These are phyloP conservation scores for Nycticebus coucang DNA, from an alignment of 2,113 vertebrate genomes.

Conservation along the genomic window DNA sequence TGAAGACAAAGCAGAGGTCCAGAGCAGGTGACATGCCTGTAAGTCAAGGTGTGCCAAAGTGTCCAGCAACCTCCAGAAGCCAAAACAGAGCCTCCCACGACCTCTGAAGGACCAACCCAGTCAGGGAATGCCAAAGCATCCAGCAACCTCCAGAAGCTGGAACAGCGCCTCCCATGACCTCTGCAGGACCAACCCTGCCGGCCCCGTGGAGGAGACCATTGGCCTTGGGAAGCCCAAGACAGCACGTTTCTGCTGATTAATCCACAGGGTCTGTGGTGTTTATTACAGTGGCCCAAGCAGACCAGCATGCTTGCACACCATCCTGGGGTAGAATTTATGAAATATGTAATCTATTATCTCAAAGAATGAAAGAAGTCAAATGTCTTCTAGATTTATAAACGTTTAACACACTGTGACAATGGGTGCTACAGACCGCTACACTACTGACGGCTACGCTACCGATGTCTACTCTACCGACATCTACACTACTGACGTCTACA, in stretches of 20 bases:
- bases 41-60: neutral
- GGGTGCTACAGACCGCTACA: too few relatives aligned
- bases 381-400: neutral
- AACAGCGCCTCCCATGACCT: neutral
- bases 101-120: neutral
- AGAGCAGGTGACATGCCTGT: too few relatives aligned
- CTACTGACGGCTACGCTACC: too few relatives aligned
- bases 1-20: neutral
- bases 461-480: too few relatives aligned
- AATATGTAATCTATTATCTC: neutral
- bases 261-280: fast-evolving
- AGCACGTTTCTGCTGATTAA: neutral
- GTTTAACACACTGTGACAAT: neutral
- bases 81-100: too few relatives aligned
- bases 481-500: too few relatives aligned
- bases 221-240: neutral
- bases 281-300: fast-evolving
- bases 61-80: neutral
- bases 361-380: neutral
- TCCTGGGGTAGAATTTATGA: neutral
- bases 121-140: neutral
- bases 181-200: neutral
- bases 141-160: fast-evolving
- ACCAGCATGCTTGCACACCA: fast-evolving
- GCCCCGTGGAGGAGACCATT: fast-evolving